Conservation (phyloP, 2,888 invertebrate genomes). For the Euclidia mi region DNA sequence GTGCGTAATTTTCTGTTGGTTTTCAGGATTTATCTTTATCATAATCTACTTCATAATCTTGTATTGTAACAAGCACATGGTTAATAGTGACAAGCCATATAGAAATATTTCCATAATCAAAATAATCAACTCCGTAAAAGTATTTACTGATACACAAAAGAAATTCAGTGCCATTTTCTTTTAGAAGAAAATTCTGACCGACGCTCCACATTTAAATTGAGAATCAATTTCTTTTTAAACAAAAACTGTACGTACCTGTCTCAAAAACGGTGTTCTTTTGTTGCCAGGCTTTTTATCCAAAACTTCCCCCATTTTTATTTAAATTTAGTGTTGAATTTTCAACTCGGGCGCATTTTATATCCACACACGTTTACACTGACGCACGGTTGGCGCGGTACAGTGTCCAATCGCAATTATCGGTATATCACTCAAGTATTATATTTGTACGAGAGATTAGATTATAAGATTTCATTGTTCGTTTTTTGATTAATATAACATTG, state of each 20-base stretch:
- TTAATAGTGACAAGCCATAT: too few species aligned
- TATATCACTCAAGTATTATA: constrained; percentile 20
- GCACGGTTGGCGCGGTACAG: constrained; percentile 12
- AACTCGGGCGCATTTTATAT: constrained; percentile 7
- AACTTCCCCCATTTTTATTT: constrained; percentile 53
- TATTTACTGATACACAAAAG: too few species aligned
- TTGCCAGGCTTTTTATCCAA: constrained; percentile 22
- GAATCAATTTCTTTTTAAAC: background rate
- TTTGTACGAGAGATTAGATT: constrained; percentile 26
- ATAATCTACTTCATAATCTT: too few species aligned
- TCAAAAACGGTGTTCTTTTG: constrained; percentile 59
- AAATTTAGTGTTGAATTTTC: constrained; percentile 14
- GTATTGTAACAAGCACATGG: too few species aligned
- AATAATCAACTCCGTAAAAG: too few species aligned
- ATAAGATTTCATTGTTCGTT: constrained; percentile 9
- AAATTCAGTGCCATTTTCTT: too few species aligned
- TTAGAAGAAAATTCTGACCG: too few species aligned
- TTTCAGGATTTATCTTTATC: too few species aligned
- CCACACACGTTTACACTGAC: constrained; percentile 15
- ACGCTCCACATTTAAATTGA: background rate
- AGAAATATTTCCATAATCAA: too few species aligned
- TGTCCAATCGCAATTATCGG: constrained; percentile 14
- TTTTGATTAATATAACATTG: constrained; percentile 19
- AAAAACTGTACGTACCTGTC: constrained; percentile 46
- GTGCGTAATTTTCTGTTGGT: too few species aligned